Evolutionary conservation across 2,797 vertebrate species (phyloP), one percentile per base, ranked within the genome.

Genomic region (Hemitrygon akajei): DNA sequence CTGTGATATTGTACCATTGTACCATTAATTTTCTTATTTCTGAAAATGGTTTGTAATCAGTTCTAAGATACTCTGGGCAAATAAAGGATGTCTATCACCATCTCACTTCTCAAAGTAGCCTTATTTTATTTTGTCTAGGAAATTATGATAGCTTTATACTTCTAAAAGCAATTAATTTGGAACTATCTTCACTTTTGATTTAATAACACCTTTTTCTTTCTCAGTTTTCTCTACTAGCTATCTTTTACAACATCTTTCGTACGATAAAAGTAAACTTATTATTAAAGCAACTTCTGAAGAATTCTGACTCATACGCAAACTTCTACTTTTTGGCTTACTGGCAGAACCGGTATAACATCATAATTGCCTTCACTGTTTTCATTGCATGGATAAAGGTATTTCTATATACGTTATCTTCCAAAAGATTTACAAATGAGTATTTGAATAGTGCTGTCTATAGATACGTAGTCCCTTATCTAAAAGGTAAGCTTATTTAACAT

Each of bases 311-410:
- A 1, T 97, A 96, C 93, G 95, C 96, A 94, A 95, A 96, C 34
- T 96, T 96, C 93, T 95, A 95, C 94, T 96, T 96, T 94, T 96
- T 96, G 93, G 95, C 96, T 63, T 95, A 94, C 93, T 96, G 95
- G 94, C 94, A 95, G 93, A 94, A 95, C 93, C 95, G 95, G 93
- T 96, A 96, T 94, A 96, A 96, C 34, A 95, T 95, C 73, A 93
- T 94, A 93, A 93, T 96, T 94, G 96, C 97, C 81, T 60, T 96
- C 94, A 96, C 94, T 73, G 94, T 96, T 94, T 96, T 96, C 94
- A 95, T 97, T 95, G 96, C 96, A 93, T 96, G 95, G 96, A 95
- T 96, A 94, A 96, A 97, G 96, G 94, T 95, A 95, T 34, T 63
- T 77, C 94, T 89, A 63, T 66, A 84, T 2, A n/a, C 34, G 5